These are phyloP conservation scores for Umimayanthus chanpuru DNA, from an alignment of 92 coral and sea anemone species.

Conservation along the genomic window DNA sequence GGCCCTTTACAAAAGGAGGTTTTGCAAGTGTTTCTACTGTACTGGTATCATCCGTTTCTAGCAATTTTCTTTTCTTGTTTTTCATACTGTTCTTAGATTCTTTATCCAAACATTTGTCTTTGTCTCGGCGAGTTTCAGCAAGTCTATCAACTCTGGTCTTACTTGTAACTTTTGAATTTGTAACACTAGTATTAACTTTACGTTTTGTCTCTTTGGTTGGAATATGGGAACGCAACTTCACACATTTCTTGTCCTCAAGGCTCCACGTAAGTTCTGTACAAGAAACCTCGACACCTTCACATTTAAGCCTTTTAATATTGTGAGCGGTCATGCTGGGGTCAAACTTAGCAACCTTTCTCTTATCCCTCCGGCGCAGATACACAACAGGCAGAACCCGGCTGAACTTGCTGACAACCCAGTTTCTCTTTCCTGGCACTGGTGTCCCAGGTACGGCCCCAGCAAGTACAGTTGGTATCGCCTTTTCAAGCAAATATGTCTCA, in stretches of 20 bases:
- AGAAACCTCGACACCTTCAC: conserved; percentile 45
- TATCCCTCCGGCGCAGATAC: conserved; percentile 76
- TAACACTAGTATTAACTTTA: not conserved
- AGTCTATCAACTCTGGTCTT: not conserved
- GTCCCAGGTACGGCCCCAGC: conserved; percentile 92
- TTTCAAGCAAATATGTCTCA: conserved; percentile 77
- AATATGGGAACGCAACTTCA: not conserved
- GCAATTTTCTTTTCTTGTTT: conserved; percentile 2
- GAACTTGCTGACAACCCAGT: conserved; percentile 98
- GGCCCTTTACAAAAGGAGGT: not conserved
- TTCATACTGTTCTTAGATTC: not conserved
- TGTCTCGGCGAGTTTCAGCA: not conserved
- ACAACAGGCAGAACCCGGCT: conserved; percentile 88
- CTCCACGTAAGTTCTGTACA: conserved; percentile 82
- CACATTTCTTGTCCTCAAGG: conserved; percentile 43
- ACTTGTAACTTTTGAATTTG: not conserved
- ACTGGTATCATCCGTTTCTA: not conserved
- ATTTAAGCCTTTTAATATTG: conserved; percentile 74
- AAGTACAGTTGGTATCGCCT: conserved; percentile 32
- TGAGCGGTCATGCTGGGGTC: conserved; percentile 96
- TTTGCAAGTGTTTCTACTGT: not conserved
- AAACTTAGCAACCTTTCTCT: conserved; percentile 78
- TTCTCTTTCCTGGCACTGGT: conserved; percentile 76
- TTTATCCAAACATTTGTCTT: not conserved
- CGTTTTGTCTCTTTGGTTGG: not conserved